Conservation (phyloP, 2,888 invertebrate species). For the Drosophila anomalata region DNA sequence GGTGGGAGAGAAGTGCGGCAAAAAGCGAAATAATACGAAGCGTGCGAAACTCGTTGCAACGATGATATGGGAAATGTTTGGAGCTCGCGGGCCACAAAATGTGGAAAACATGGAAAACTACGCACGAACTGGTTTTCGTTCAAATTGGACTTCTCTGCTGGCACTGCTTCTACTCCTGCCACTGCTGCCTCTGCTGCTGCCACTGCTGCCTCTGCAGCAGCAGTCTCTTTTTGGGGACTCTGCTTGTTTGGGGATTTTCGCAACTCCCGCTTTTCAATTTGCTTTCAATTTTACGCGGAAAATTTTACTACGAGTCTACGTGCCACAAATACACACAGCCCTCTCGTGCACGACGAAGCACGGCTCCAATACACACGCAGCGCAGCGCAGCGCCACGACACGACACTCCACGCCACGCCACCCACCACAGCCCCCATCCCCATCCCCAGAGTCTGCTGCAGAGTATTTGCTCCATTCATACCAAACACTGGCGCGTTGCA, state of each 20-base stretch:
- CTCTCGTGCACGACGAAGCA: slow-evolving; percentile 43
- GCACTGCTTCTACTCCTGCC: neutral
- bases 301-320: slow-evolving; percentile 72
- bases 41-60: slow-evolving; percentile 65
- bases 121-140: slow-evolving; percentile 29
- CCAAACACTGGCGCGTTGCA: slow-evolving; percentile 39
- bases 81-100: slow-evolving; percentile 27
- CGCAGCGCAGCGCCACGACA: slow-evolving; percentile 23
- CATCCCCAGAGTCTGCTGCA: slow-evolving; percentile 27
- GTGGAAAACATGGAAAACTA: slow-evolving; percentile 36
- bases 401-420: slow-evolving; percentile 9
- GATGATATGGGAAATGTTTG: slow-evolving; percentile 53
- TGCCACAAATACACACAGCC: slow-evolving; percentile 50
- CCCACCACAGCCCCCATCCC: slow-evolving; percentile 4
- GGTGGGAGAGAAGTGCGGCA: slow-evolving; percentile 15
- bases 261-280: slow-evolving; percentile 59
- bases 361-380: slow-evolving; percentile 35
- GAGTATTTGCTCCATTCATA: slow-evolving; percentile 77
- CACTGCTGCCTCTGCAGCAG: neutral
- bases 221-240: slow-evolving; percentile 29
- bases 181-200: slow-evolving; percentile 9
- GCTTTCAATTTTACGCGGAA: slow-evolving; percentile 76
- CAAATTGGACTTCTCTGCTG: neutral
- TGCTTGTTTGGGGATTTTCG: slow-evolving; percentile 20
- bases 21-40: slow-evolving; percentile 55